Percentiles rank a stretch among this genome's conserved stretches.
phyloP scores from a whole-genome alignment of 2,797 vertebrate genomes.

The Anguilla obscura region DNA sequence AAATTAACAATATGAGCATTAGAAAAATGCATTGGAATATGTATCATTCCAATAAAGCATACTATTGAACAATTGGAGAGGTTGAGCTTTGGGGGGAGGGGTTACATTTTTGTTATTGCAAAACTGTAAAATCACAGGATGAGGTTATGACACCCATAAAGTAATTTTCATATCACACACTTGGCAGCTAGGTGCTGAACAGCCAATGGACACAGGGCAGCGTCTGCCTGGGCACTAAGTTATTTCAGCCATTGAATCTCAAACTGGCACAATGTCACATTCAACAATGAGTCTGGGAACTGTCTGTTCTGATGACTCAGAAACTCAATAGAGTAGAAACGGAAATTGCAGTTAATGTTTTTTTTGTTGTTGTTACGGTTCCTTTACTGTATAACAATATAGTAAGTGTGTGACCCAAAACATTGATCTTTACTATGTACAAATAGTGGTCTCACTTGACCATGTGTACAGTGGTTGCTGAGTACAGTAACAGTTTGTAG shows the following conservation, averaged over 20 bases:
- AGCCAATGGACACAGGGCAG: background rate
- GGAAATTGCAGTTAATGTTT: background rate
- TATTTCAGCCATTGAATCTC: background rate
- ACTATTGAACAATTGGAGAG: too few species aligned
- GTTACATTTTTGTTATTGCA: too few species aligned
- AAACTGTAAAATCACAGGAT: too few species aligned
- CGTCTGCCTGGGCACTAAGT: background rate
- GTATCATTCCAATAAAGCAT: too few species aligned
- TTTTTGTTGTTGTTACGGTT: background rate
- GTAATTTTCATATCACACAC: background rate
- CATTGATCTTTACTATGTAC: background rate
- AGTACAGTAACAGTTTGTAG: background rate
- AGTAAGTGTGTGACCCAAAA: background rate
- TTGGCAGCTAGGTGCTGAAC: background rate
- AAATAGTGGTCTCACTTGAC: background rate
- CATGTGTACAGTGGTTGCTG: background rate
- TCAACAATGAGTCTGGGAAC: background rate
- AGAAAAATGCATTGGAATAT: too few species aligned
- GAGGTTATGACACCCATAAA: too few species aligned
- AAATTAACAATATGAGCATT: too few species aligned
- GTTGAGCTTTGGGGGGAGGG: too few species aligned
- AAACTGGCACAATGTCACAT: background rate
- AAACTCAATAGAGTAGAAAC: background rate
- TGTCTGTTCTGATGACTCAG: background rate
- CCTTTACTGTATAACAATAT: slow-evolving; percentile 1